These are phyloP conservation scores for Drosophila aldrichi DNA, from an alignment of 2,888 invertebrate genomes.

Conservation along the genomic window DNA sequence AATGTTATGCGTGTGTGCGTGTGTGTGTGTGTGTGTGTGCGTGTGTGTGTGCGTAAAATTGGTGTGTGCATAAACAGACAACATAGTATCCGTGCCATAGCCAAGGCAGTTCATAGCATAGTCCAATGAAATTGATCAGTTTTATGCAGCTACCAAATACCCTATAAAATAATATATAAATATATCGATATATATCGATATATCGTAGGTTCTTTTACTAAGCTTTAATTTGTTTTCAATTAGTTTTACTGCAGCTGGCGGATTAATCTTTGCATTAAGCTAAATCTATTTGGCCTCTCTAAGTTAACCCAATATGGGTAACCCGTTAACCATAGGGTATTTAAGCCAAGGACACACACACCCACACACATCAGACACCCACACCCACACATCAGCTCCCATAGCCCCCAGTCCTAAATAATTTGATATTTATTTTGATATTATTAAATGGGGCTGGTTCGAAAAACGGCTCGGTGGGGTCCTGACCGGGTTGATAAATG, in stretches of 20 bases:
- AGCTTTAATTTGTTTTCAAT: too few relatives aligned
- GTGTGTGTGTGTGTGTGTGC: constrained; percentile 2
- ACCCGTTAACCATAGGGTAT: neutral
- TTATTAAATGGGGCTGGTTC: constrained; percentile 28
- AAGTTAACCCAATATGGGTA: neutral
- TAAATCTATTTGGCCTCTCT: too few relatives aligned
- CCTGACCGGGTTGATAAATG: constrained; percentile 25
- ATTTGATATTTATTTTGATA: constrained; percentile 49
- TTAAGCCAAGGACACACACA: neutral
- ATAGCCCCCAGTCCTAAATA: constrained; percentile 15
- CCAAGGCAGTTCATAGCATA: neutral
- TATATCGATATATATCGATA: too few relatives aligned
- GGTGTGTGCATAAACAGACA: constrained; percentile 40
- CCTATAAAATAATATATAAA: neutral
- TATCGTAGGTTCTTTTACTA: too few relatives aligned
- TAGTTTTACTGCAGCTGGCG: too few relatives aligned
- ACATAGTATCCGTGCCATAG: constrained; percentile 15
- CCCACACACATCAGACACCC: neutral
- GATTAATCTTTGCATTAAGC: too few relatives aligned
- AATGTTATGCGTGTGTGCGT: constrained; percentile 29
- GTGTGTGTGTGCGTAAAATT: constrained; percentile 20
- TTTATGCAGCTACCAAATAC: neutral
- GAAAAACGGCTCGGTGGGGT: constrained; percentile 1
- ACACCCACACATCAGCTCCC: neutral
- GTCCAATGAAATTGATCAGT: neutral